These are phyloP conservation scores for Papilio glaucus DNA, from an alignment of 1,140 invertebrate genomes.

Conservation along the genomic window DNA sequence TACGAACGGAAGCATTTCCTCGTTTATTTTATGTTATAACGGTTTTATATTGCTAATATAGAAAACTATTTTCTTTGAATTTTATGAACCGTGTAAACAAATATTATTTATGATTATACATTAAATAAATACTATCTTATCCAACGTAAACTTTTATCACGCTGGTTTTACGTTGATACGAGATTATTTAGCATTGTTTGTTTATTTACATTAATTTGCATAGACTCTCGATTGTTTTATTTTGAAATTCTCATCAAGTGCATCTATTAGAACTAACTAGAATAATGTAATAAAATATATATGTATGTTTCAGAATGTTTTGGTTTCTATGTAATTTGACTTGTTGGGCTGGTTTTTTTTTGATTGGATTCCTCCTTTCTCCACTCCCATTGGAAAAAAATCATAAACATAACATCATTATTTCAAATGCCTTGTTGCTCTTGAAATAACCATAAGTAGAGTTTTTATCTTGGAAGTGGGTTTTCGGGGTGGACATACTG, in stretches of 20 bases:
- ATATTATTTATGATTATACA: not conserved
- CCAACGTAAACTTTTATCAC: constrained; percentile 5
- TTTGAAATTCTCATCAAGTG: constrained; percentile 4
- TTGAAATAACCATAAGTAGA: no score
- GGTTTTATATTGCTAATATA: not conserved
- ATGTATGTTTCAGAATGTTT: not conserved
- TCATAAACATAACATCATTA: no score
- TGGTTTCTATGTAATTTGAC: no score
- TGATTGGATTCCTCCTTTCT: not conserved
- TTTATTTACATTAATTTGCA: constrained; percentile 33
- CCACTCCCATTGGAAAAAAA: no score
- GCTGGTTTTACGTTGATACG: not conserved
- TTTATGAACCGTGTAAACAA: constrained; percentile 3
- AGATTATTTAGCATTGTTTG: constrained; percentile 18
- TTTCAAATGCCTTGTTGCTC: no score
- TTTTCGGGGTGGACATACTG: no score
- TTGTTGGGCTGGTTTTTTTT: no score
- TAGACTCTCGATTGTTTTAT: constrained; percentile 15
- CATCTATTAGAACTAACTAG: not conserved
- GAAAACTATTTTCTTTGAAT: not conserved
- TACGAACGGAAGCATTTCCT: constrained; percentile 31
- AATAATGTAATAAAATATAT: constrained; percentile 10
- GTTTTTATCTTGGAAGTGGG: no score
- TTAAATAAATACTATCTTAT: not conserved
- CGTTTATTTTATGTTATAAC: constrained; percentile 31